A percentile compares a stretch with the other conserved stretches of the same genome.
phyloP scores from a whole-genome alignment of 2,113 vertebrate genomes.

The Pelecanoides urinatrix region DNA sequence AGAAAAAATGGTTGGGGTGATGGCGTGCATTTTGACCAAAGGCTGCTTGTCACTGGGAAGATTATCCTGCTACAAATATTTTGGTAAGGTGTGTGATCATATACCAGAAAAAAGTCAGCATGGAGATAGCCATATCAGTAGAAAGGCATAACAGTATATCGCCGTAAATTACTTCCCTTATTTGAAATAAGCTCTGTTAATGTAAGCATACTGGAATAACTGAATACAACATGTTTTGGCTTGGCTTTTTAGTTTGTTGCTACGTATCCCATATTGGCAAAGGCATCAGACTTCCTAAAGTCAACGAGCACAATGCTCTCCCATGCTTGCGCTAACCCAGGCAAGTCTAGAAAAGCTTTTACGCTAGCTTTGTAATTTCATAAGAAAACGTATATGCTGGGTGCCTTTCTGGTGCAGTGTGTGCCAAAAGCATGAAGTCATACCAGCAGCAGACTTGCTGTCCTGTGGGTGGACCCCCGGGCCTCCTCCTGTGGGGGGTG shows the following conservation, averaged over 20 bases:
- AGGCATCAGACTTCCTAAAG: not conserved
- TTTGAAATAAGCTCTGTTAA: not conserved
- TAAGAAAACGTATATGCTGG: fast-evolving
- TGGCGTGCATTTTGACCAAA: not conserved
- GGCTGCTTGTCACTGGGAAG: not conserved
- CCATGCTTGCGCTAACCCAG: not conserved
- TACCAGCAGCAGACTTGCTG: not conserved
- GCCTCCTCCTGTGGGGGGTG: not conserved
- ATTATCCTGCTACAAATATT: not conserved
- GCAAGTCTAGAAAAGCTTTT: not conserved
- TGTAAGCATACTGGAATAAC: not conserved
- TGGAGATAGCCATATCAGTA: not conserved
- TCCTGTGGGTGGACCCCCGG: not conserved
- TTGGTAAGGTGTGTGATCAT: not conserved
- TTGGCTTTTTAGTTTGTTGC: not conserved
- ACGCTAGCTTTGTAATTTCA: not conserved
- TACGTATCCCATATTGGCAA: not conserved
- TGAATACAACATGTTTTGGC: not conserved
- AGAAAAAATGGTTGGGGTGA: not conserved
- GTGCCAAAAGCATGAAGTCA: not conserved
- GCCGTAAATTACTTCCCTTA: not conserved
- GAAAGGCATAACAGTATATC: not conserved
- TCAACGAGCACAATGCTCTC: not conserved
- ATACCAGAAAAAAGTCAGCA: not conserved
- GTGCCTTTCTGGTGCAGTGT: not conserved